Base-by-base conservation (phyloP, 2,888 invertebrate genomes). In the Zele albiditarsus region DNA sequence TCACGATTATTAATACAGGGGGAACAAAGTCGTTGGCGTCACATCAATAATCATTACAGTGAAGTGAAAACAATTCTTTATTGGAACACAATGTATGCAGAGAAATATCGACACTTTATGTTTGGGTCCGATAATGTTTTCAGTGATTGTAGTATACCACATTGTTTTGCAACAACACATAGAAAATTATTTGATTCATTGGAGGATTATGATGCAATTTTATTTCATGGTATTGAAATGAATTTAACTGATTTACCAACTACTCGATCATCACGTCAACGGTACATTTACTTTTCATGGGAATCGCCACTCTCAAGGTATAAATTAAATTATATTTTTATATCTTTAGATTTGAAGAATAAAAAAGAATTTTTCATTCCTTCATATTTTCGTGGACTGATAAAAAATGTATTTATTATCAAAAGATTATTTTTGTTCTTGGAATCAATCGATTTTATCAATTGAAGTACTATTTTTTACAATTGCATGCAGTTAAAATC, bases 141-240 rank as follows among this genome's bases (percentile, higher is more conserved):
- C 27, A 53, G 20, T 23, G 46, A 38, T 27, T 76, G 76, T 38
- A 70, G 65, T 27, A 62, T 71, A 33, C 49, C 71, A n/a, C 46
- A 74, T 58, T 76, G 76, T 16, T 67, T 70, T 49, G 76, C 67
- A 8, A 76, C 76, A 16, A 23, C 70, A 28, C 42, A 76, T 20
- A 76, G 76, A 66, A n/a, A 58, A 4, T 68, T 68, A 16, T 38
- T 62, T 1, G 4, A 67, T 12, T 49, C 42, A 25, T 6, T 76
- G 6, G n/a, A 42, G 8, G 49, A 60, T 38, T 76, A 46, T 62
- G 73, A 76, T 71, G 76, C 73, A 10, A 46, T 76, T 33, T 27
- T 76, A 42, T 76, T 76, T 62, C 73, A 76, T 57, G 76, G 76
- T 12, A 73, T 67, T 25, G 73, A 76, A 60, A 67, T 76, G 60